phyloP scores from a whole-genome alignment of 64 coral and sea anemone genomes.

The Astreopora myriophthalma region DNA sequence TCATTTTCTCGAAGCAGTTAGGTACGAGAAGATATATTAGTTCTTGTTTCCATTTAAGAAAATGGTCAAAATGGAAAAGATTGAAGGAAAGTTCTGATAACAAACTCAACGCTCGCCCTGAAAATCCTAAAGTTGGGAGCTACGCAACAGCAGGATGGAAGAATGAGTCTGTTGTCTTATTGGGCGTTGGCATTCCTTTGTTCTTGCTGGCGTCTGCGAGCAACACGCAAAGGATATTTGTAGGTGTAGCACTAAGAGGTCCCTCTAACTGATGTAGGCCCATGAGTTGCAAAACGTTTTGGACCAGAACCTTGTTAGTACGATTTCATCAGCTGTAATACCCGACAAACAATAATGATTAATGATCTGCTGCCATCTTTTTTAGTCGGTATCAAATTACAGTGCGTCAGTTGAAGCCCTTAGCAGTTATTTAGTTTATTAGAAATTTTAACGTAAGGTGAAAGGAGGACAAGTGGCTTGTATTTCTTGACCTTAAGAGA shows the following conservation, averaged over 20 bases:
- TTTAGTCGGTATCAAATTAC: constrained; percentile 27
- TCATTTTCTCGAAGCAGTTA: not conserved
- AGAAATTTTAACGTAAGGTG: not conserved
- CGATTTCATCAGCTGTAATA: constrained; percentile 38
- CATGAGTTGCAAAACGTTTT: not conserved
- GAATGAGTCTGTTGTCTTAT: constrained; percentile 25
- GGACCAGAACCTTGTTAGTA: constrained; percentile 35
- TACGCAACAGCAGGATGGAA: not conserved
- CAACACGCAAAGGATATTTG: not conserved
- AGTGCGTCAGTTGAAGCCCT: not conserved
- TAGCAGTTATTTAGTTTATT: not conserved
- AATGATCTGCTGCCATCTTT: constrained; percentile 41
- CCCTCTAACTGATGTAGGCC: not conserved
- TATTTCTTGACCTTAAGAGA: not conserved
- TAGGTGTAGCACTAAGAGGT: not conserved
- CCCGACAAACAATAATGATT: constrained; percentile 51
- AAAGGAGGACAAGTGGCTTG: not conserved
- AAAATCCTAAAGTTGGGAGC: not conserved
- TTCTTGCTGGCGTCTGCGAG: constrained; percentile 16
- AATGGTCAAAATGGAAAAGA: not conserved
- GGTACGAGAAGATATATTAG: not conserved
- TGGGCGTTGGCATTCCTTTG: constrained; percentile 41
- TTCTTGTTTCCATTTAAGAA: not conserved
- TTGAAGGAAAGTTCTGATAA: not conserved
- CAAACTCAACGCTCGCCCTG: constrained; percentile 4